These are phyloP conservation scores for Bolinopsis microptera DNA, from an alignment of 37 sponge, comb jelly and placozoan species.

Conservation along the genomic window DNA sequence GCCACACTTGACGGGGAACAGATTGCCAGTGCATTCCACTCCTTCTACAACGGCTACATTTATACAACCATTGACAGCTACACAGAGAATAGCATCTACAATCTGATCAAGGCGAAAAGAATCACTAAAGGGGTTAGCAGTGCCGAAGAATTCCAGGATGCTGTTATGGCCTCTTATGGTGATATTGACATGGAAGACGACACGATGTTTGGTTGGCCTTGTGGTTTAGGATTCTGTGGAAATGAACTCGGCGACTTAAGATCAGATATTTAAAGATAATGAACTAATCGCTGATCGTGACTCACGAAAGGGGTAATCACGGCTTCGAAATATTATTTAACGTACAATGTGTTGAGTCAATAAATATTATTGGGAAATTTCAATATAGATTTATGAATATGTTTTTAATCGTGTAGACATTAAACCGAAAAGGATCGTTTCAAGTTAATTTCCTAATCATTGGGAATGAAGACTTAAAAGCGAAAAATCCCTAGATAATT, in stretches of 20 bases:
- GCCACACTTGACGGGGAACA: not conserved
- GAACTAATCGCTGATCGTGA: not conserved
- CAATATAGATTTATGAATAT: too few species aligned
- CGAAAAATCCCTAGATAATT: too few species aligned
- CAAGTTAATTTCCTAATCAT: too few species aligned
- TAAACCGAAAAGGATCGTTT: too few species aligned
- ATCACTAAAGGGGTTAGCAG: not conserved
- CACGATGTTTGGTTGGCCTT: not conserved
- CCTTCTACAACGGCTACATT: not conserved
- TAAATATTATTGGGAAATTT: too few species aligned
- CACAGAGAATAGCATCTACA: not conserved
- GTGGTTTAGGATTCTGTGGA: not conserved
- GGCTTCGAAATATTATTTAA: too few species aligned
- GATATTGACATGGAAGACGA: not conserved
- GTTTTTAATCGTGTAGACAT: too few species aligned
- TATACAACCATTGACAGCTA: not conserved
- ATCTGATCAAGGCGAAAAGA: not conserved
- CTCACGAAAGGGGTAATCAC: too few species aligned
- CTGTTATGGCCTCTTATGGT: not conserved
- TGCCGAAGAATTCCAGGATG: not conserved
- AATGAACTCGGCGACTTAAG: not conserved
- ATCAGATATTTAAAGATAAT: not conserved
- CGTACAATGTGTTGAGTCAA: too few species aligned
- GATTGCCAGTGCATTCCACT: not conserved
- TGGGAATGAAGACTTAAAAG: too few species aligned